phyloP scores from a whole-genome alignment of 2,797 vertebrate genomes.

The Pelochelys cantorii region DNA sequence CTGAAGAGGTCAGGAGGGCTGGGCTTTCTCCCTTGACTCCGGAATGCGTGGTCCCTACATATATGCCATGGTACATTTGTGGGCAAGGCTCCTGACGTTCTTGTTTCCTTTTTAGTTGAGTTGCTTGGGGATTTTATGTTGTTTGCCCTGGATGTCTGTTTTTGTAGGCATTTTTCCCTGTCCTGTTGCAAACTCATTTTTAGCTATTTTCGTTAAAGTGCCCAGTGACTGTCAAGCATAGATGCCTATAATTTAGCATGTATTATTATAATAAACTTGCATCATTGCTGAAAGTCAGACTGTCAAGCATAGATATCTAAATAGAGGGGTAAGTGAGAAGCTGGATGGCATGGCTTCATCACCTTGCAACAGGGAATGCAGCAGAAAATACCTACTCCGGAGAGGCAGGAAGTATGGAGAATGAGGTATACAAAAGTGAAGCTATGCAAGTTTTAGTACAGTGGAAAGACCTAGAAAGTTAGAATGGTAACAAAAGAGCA shows the following conservation, averaged over 20 bases:
- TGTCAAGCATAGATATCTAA: background rate
- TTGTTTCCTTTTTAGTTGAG: conserved; percentile 61
- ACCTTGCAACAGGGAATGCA: conserved; percentile 9
- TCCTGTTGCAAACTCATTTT: conserved; percentile 77
- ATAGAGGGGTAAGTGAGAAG: conserved; percentile 39
- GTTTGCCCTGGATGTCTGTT: conserved; percentile 48
- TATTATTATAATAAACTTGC: conserved; percentile 73
- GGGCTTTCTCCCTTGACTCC: background rate
- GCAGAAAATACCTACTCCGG: conserved; percentile 18
- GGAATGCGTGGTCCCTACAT: background rate
- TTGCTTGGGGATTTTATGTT: conserved; percentile 55
- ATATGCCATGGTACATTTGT: conserved; percentile 30
- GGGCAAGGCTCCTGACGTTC: conserved; percentile 48
- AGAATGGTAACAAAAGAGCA: conserved; percentile 38
- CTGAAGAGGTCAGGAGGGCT: conserved; percentile 20
- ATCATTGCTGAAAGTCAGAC: conserved; percentile 22
- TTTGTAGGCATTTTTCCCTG: conserved; percentile 80
- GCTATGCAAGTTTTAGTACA: conserved; percentile 17
- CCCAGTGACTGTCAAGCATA: conserved; percentile 69
- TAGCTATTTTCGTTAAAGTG: conserved; percentile 75
- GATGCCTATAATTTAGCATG: conserved; percentile 77
- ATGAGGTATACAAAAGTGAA: background rate
- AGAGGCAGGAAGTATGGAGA: conserved; percentile 30
- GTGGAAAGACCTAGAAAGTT: conserved; percentile 29
- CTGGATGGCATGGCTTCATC: background rate